These are phyloP conservation scores for Scrobipalpa costella DNA, from an alignment of 2,888 invertebrate genomes.

Conservation along the genomic window DNA sequence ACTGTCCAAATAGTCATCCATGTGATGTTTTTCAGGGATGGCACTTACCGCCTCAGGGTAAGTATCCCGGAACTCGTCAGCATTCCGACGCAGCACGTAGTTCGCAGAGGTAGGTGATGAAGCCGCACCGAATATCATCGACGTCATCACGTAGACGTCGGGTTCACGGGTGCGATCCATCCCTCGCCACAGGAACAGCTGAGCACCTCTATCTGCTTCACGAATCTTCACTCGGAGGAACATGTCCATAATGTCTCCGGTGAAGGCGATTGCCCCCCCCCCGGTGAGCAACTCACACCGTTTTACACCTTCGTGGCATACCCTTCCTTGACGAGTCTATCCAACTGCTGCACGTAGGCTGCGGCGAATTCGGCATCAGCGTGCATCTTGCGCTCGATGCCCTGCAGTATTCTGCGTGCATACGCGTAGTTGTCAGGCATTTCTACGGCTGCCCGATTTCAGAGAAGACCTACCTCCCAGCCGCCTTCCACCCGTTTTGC, in stretches of 20 bases:
- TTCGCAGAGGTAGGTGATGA: conserved; percentile 29
- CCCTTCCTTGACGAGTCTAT: background rate
- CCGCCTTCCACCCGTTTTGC: background rate
- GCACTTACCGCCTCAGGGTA: conserved; percentile 34
- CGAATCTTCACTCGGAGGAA: conserved; percentile 41
- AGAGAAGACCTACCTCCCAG: conserved; percentile 16
- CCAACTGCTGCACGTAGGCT: conserved; percentile 3
- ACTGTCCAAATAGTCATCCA: conserved; percentile 44
- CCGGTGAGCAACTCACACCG: conserved; percentile 25
- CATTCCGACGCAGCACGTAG: conserved; percentile 27
- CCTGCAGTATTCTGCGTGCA: background rate
- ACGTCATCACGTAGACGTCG: conserved; percentile 37
- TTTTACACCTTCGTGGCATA: background rate
- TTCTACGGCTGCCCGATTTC: background rate
- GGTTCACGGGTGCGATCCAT: conserved; percentile 23
- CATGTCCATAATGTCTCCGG: conserved; percentile 35
- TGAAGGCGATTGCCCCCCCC: conserved; percentile 31
- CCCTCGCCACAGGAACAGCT: conserved; percentile 43
- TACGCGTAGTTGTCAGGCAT: conserved; percentile 40
- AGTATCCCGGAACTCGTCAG: conserved; percentile 17
- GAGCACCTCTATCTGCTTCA: conserved; percentile 40
- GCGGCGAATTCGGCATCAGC: background rate
- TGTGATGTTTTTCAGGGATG: conserved; percentile 37
- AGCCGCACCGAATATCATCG: conserved; percentile 37
- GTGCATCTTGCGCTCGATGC: conserved; percentile 14